Evolutionary conservation across 2,113 vertebrate species (phyloP).

Genomic region (Spea bombifrons): DNA sequence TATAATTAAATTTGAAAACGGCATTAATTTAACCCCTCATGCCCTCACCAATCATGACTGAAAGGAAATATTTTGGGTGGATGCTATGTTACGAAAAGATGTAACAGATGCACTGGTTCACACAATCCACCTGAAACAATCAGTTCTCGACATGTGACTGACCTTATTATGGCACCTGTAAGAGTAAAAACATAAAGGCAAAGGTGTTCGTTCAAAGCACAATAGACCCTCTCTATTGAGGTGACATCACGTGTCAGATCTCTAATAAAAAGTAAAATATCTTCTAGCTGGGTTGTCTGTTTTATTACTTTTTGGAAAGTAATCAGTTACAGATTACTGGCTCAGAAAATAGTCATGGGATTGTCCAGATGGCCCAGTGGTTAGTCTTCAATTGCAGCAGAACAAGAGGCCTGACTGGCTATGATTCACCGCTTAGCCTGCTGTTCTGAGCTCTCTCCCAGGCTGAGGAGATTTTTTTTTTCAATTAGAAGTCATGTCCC

Average conservation of each 20-base stretch:
- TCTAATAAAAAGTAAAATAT: constrained; percentile 46
- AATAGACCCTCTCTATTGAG: constrained; percentile 8
- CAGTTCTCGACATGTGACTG: constrained; percentile 10
- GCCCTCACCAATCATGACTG: background rate
- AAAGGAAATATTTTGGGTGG: constrained; percentile 5
- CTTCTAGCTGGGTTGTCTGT: constrained; percentile 33
- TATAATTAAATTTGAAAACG: too few relatives aligned
- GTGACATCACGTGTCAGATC: constrained; percentile 22
- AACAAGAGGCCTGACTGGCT: constrained; percentile 46
- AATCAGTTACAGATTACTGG: constrained; percentile 50
- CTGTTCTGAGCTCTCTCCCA: constrained; percentile 37
- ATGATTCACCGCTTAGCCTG: constrained; percentile 48
- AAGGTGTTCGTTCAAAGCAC: constrained; percentile 10
- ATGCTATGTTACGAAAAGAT: background rate
- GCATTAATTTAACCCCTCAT: too few relatives aligned
- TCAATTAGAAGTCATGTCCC: constrained; percentile 47
- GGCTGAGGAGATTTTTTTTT: constrained; percentile 8
- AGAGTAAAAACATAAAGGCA: background rate
- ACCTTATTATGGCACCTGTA: constrained; percentile 9
- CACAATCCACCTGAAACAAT: background rate
- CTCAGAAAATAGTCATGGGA: constrained; percentile 49
- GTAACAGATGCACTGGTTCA: constrained; percentile 13
- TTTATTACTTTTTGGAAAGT: constrained; percentile 47
- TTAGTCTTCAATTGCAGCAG: constrained; percentile 47
- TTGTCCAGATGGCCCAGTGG: constrained; percentile 47